Conservation (phyloP, 2,113 vertebrate species). For the Nannospalax galili region DNA sequence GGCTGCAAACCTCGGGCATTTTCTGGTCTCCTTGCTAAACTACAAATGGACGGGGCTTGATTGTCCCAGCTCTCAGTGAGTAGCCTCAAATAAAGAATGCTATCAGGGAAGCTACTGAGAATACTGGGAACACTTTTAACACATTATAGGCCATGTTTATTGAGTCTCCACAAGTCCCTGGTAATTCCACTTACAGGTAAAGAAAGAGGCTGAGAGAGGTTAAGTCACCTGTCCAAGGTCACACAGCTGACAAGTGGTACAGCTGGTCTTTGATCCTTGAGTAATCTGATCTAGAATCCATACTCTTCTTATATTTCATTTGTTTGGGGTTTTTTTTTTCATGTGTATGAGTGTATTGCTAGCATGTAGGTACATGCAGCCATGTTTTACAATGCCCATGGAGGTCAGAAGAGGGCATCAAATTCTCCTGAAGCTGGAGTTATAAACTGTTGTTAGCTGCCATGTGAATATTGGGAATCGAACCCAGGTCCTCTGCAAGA, state of each 20-base stretch:
- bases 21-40: neutral
- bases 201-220: neutral
- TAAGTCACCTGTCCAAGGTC: neutral
- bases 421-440: too few relatives aligned
- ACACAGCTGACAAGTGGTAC: neutral
- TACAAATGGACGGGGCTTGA: neutral
- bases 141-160: neutral
- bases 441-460: too few relatives aligned
- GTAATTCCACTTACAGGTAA: neutral
- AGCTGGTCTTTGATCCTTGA: neutral
- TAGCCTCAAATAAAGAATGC: neutral
- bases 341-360: too few relatives aligned
- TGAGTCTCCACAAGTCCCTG: neutral
- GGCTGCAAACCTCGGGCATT: rapidly evolving
- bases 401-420: too few relatives aligned
- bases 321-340: too few relatives aligned
- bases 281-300: neutral
- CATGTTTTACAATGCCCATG: too few relatives aligned
- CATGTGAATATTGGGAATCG: too few relatives aligned
- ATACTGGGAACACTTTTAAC: neutral
- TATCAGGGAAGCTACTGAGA: rapidly evolving
- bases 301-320: too few relatives aligned
- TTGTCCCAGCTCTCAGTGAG: neutral
- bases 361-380: too few relatives aligned
- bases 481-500: too few relatives aligned